Percentiles rank a stretch among this genome's conserved stretches.
Conservation (phyloP, 2,113 vertebrate genomes). For the Paradisaea rubra region DNA sequence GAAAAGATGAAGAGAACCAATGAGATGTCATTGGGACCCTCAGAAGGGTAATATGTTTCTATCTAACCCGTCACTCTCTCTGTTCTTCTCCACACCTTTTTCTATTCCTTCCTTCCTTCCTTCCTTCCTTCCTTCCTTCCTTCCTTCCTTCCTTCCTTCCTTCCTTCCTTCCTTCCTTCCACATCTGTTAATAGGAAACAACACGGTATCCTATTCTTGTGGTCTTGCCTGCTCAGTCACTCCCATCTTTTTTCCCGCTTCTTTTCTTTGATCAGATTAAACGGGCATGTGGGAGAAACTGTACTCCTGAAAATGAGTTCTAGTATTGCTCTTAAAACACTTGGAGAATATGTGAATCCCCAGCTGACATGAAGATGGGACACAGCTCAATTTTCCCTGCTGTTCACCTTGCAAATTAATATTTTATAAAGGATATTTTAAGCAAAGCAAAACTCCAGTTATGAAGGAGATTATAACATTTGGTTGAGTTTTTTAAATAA, state of each 20-base stretch:
- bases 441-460: background rate
- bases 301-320: background rate
- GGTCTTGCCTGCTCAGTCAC: background rate
- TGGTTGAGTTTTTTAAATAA: background rate
- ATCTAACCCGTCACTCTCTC: background rate
- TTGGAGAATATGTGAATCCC: background rate
- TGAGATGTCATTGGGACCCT: fast-evolving
- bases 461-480: background rate
- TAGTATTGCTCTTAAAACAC: background rate
- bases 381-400: background rate
- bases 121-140: no score
- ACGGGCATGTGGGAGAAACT: background rate
- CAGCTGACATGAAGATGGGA: background rate
- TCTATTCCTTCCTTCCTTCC: background rate
- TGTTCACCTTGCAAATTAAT: background rate
- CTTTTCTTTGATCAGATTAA: background rate
- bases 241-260: background rate
- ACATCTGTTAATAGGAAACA: background rate
- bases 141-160: background rate
- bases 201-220: fast-evolving
- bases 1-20: background rate
- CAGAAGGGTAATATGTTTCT: fast-evolving
- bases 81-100: background rate
- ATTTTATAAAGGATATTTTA: background rate
- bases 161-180: background rate